Evolutionary conservation across 1,140 invertebrate species (phyloP).

Genomic region (Ptiloglossa arizonensis): DNA sequence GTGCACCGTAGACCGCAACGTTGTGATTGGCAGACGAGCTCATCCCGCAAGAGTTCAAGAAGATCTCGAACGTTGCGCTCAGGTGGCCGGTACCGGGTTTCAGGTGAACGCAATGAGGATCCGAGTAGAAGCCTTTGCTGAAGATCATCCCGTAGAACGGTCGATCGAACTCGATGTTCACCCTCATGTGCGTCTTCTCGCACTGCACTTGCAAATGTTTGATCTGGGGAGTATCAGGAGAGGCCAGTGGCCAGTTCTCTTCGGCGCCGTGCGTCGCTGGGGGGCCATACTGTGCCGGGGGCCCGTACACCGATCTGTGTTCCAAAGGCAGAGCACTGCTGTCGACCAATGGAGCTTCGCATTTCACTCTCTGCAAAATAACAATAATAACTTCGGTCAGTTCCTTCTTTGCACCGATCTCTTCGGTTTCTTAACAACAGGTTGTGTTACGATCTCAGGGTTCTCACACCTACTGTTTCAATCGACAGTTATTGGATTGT

Average conservation of each 20-base stretch:
- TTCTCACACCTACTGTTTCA: no score
- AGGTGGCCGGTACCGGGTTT: constrained; percentile 94
- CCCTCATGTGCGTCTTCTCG: constrained; percentile 97
- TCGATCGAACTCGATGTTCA: constrained; percentile 96
- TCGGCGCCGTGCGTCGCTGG: constrained; percentile 83
- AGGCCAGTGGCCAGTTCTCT: constrained; percentile 92
- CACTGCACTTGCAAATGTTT: constrained; percentile 96
- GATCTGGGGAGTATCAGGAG: constrained; percentile 94
- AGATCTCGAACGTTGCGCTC: constrained; percentile 95
- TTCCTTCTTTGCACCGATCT: not conserved
- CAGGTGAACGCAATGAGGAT: constrained; percentile 94
- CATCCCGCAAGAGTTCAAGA: constrained; percentile 95
- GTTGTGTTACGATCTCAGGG: no score
- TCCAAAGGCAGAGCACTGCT: constrained; percentile 90
- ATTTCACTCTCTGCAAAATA: constrained; percentile 85
- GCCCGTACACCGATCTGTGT: constrained; percentile 89
- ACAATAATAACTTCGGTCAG: not conserved
- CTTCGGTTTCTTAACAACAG: not conserved
- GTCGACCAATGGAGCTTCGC: constrained; percentile 88
- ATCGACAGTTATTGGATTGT: no score
- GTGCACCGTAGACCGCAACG: constrained; percentile 88
- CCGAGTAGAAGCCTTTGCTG: constrained; percentile 95
- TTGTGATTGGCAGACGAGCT: constrained; percentile 93
- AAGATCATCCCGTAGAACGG: constrained; percentile 98
- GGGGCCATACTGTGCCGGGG: constrained; percentile 86